phyloP scores from a whole-genome alignment of 1,140 invertebrate species.

The Ephestia elutella region DNA sequence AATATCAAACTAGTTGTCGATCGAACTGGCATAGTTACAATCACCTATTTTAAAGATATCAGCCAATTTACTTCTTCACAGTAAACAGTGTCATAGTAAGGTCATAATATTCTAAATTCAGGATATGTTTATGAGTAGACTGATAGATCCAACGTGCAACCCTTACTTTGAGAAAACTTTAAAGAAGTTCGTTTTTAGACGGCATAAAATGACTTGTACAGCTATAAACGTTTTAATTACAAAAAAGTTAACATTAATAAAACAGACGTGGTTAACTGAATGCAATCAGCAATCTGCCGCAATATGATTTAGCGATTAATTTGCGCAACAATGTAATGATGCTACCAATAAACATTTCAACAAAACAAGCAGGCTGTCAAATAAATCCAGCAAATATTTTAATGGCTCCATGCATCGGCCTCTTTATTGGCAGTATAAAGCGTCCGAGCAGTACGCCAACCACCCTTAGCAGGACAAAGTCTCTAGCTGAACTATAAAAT shows the following conservation, averaged over 20 bases:
- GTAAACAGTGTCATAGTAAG: no score
- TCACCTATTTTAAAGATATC: no score
- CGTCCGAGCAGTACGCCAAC: slow-evolving; percentile 41
- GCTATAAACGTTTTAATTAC: neutral
- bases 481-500: slow-evolving; percentile 65
- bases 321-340: slow-evolving; percentile 59
- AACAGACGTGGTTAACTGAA: neutral
- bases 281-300: slow-evolving; percentile 12
- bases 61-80: no score
- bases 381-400: slow-evolving; percentile 71
- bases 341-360: slow-evolving; percentile 58
- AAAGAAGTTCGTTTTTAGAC: no score
- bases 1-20: no score
- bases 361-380: slow-evolving; percentile 54
- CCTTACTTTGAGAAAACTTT: no score
- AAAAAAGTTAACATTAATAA: neutral
- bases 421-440: slow-evolving; percentile 67
- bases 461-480: slow-evolving; percentile 57
- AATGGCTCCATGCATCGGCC: slow-evolving; percentile 58
- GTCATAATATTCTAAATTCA: no score
- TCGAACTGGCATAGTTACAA: neutral
- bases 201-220: no score
- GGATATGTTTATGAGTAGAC: no score
- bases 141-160: no score
- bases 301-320: slow-evolving; percentile 32